These are phyloP conservation scores for Adela reaumurella DNA, from an alignment of 2,888 invertebrate species.

Conservation along the genomic window DNA sequence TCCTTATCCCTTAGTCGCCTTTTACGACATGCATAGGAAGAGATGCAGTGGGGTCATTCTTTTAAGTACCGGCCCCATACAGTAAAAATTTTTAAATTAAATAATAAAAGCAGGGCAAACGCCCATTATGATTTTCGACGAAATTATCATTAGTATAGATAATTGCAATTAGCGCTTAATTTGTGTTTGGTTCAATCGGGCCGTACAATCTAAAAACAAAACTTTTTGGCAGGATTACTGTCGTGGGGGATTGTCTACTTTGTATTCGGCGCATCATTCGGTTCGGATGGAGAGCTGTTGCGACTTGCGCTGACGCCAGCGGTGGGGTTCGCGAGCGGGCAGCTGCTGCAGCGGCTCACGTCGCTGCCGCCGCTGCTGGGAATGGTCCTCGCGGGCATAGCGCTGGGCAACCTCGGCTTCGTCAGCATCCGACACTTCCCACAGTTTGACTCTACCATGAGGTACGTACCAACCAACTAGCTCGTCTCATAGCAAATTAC, in stretches of 20 bases:
- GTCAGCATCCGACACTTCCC: constrained; percentile 35
- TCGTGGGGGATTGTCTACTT: constrained; percentile 34
- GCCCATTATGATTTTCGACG: too few species aligned
- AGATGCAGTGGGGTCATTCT: too few species aligned
- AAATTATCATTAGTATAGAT: too few species aligned
- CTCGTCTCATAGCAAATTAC: too few species aligned
- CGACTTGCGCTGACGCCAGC: constrained; percentile 23
- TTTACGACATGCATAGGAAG: too few species aligned
- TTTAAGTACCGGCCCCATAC: too few species aligned
- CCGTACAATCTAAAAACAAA: too few species aligned
- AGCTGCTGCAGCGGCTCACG: constrained; percentile 24
- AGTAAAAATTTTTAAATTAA: too few species aligned
- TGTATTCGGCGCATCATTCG: constrained; percentile 22
- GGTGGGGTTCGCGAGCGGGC: constrained; percentile 32
- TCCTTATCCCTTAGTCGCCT: too few species aligned
- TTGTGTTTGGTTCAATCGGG: too few species aligned
- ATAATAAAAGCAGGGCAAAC: too few species aligned
- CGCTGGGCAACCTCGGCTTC: constrained; percentile 31
- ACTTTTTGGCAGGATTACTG: constrained; percentile 7
- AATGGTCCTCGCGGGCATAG: constrained; percentile 33
- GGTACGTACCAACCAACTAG: constrained; percentile 19
- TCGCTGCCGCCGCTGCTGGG: constrained; percentile 35
- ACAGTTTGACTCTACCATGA: constrained; percentile 32
- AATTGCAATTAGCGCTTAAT: too few species aligned
- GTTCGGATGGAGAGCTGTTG: constrained; percentile 32